A percentile compares a stretch with the other conserved stretches of the same genome.
phyloP scores from a whole-genome alignment of 2,888 invertebrate species.

The Netelia virgata region DNA sequence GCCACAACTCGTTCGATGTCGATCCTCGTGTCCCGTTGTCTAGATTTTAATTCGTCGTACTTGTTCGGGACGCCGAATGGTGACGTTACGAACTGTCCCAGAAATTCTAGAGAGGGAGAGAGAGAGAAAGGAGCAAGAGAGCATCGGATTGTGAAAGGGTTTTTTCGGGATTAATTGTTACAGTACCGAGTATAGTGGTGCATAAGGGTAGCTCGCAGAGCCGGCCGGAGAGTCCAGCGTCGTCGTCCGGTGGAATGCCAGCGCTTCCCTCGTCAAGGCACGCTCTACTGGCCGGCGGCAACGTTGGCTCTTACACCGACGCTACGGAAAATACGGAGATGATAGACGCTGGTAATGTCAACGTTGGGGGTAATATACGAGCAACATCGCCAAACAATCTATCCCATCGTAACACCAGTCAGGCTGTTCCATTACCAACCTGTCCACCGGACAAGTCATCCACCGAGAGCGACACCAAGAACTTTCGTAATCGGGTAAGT shows the following conservation, averaged over 20 bases:
- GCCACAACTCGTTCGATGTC: no score
- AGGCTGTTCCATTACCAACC: slow-evolving; percentile 64
- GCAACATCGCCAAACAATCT: slow-evolving; percentile 68
- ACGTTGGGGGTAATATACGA: slow-evolving; percentile 74
- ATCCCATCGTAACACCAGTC: slow-evolving; percentile 71
- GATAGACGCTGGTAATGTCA: slow-evolving; percentile 82
- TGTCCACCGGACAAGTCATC: slow-evolving; percentile 65
- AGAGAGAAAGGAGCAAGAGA: no score
- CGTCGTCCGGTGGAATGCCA: slow-evolving; percentile 82
- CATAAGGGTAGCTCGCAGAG: slow-evolving; percentile 81
- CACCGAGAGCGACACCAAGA: slow-evolving; percentile 80
- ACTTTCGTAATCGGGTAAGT: slow-evolving; percentile 82
- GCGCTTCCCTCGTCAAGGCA: slow-evolving; percentile 82
- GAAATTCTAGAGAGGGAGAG: no score
- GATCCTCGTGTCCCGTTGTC: no score
- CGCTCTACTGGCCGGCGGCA: slow-evolving; percentile 78
- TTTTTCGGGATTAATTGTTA: slow-evolving; percentile 69
- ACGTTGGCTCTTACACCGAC: slow-evolving; percentile 75
- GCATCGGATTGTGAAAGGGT: not conserved
- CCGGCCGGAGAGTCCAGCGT: slow-evolving; percentile 81
- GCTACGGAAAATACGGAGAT: slow-evolving; percentile 79
- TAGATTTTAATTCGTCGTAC: no score
- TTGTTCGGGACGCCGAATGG: no score
- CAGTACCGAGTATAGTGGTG: slow-evolving; percentile 84
- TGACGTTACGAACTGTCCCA: no score